Percentiles rank a stretch among this genome's conserved stretches.
phyloP scores from a whole-genome alignment of 2,797 vertebrate species.

The Adrianichthys oophorus region DNA sequence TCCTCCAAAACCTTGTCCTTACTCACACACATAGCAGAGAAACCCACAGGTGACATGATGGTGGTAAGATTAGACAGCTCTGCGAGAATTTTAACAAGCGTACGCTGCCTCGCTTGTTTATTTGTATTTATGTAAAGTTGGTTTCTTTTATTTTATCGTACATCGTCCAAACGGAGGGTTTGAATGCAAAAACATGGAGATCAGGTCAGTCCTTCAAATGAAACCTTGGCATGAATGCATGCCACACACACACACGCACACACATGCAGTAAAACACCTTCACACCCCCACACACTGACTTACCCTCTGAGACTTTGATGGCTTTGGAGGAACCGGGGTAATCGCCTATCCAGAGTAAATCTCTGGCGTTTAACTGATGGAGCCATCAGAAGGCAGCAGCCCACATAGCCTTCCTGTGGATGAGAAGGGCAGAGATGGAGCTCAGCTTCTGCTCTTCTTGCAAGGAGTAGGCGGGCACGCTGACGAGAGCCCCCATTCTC shows the following conservation, averaged over 20 bases:
- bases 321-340: constrained; percentile 22
- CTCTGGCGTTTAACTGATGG: constrained; percentile 17
- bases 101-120: constrained; percentile 10
- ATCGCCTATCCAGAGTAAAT: constrained; percentile 30
- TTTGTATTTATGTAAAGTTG: constrained; percentile 38
- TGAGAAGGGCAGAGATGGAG: constrained; percentile 68
- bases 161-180: constrained; percentile 24
- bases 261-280: constrained; percentile 13
- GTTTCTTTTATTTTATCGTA: constrained; percentile 31
- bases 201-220: constrained; percentile 19
- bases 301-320: constrained; percentile 60
- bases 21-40: constrained; percentile 38
- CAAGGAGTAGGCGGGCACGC: constrained; percentile 69
- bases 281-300: constrained; percentile 56
- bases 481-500: constrained; percentile 59
- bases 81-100: constrained; percentile 13
- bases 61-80: constrained; percentile 36
- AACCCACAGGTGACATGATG: constrained; percentile 41
- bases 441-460: constrained; percentile 66
- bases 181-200: constrained; percentile 8
- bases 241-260: constrained; percentile 12
- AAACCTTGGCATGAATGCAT: constrained; percentile 26
- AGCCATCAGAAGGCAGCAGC: constrained; percentile 42
- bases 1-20: constrained; percentile 51
- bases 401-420: constrained; percentile 64